A percentile compares a stretch with the other conserved stretches of the same genome.
Evolutionary conservation across 2,797 vertebrate species (phyloP).

Genomic region (Cyclopterus lumpus): DNA sequence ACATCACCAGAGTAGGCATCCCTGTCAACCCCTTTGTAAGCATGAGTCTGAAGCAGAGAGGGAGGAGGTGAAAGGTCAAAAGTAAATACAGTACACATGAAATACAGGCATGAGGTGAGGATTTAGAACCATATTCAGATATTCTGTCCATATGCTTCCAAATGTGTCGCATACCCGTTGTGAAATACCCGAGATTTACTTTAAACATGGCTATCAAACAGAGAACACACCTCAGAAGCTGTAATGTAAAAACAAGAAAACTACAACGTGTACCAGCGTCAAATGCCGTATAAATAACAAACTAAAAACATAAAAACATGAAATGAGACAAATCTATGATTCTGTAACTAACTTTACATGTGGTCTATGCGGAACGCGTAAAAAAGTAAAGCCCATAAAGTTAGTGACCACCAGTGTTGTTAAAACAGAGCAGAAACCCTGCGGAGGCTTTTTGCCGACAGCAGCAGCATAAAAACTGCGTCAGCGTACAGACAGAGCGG

Average conservation of each 20-base stretch:
- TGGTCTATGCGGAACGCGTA: not conserved
- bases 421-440: conserved; percentile 12
- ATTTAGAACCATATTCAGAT: not conserved
- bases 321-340: not conserved
- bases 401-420: not conserved
- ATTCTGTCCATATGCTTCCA: not conserved
- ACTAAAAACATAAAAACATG: not conserved
- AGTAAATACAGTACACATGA: not conserved
- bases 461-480: conserved; percentile 45
- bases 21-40: conserved; percentile 88
- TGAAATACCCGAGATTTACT: not conserved
- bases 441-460: conserved; percentile 34
- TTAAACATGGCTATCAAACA: not conserved
- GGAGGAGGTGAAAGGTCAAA: not conserved
- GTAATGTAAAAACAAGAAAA: not conserved
- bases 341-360: not conserved
- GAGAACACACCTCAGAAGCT: not conserved
- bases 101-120: not conserved
- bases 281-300: not conserved
- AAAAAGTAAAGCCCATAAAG: not conserved
- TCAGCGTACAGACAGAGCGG: conserved; percentile 40
- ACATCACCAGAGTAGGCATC: conserved; percentile 93
- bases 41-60: conserved; percentile 80
- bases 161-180: not conserved
- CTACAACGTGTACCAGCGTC: not conserved